Conservation (phyloP, 1,140 invertebrate genomes). For the Sycobia sp. region DNA sequence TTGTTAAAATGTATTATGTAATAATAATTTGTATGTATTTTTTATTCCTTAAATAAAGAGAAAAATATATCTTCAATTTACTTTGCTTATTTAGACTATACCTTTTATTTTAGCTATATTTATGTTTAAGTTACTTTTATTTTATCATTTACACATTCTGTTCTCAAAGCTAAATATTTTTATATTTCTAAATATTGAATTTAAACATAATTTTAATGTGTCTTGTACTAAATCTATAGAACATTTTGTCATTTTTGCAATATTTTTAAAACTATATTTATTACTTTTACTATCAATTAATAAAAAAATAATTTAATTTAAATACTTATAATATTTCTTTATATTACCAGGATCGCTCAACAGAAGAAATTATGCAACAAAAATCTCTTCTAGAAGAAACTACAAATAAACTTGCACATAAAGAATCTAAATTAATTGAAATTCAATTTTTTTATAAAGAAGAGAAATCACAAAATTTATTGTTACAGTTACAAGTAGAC, state of each 20-base stretch:
- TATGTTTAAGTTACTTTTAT: not conserved
- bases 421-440: constrained; percentile 46
- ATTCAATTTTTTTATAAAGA: constrained; percentile 47
- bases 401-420: constrained; percentile 37
- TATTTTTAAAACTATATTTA: not conserved
- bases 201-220: not conserved
- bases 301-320: not conserved
- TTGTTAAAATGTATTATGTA: constrained; percentile 45
- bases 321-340: constrained; percentile 12
- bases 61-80: constrained; percentile 36
- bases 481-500: constrained; percentile 49
- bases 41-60: constrained; percentile 56
- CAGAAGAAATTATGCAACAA: constrained; percentile 57
- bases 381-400: constrained; percentile 55
- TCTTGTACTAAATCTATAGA: too few relatives aligned
- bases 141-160: constrained; percentile 6
- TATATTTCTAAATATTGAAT: not conserved
- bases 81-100: constrained; percentile 9
- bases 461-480: constrained; percentile 49
- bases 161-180: not conserved
- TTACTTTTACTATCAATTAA: not conserved
- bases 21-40: constrained; percentile 49
- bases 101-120: constrained; percentile 13
- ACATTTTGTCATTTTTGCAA: constrained; percentile 3
- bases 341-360: constrained; percentile 50